Evolutionary conservation across 2,888 invertebrate genomes (phyloP), one percentile per base, ranked within the genome.

Genomic region (Lacanobia wlatinum): DNA sequence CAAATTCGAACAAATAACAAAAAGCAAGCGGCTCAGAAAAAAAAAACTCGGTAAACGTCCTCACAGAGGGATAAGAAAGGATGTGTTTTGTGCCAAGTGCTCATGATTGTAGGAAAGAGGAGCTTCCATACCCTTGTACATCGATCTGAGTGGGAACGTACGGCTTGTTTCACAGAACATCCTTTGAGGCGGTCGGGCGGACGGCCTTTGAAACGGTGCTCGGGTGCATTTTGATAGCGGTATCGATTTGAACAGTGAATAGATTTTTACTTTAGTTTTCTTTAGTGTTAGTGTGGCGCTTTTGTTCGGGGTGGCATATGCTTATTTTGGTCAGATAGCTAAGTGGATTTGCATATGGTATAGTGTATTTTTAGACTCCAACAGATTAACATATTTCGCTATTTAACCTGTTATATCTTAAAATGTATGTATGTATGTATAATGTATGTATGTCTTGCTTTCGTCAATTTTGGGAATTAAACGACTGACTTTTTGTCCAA

Each of bases 231-330:
- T 94, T 94, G 93, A 94, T 95, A 95, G 90, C 88, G 84, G 86
- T 93, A 94, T 95, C 93, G 94, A 95, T 95, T 93, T 91, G 86
- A 91, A 89, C 89, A 84, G 87, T 92, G 92, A 94, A 94, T 93
- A 93, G 89, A 92, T 91, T 94, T 92, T 92, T 91, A 91, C 88
- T 93, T 88, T 90, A 90, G 78, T 83, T 86, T 83, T 78, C 81
- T 73, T 72, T 69, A 53, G 70, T 73, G 50, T 68, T 69, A 82
- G 71, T 78, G 67, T 76, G 63, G 40, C 59, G 66, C 72, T 73
- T 72, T 64, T 78, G 73, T 80, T 65, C 14, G 48, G 59, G 61
- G n/a, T 23, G 56, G n/a, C 38, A 58, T 70, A 16, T 62, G 40
- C 12, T 59, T 56, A 38, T 66, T 34, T 65, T 68, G 23, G 48